Base-by-base conservation (phyloP, 2,113 vertebrate genomes). In the Hypocryptadius cinnamomeus region DNA sequence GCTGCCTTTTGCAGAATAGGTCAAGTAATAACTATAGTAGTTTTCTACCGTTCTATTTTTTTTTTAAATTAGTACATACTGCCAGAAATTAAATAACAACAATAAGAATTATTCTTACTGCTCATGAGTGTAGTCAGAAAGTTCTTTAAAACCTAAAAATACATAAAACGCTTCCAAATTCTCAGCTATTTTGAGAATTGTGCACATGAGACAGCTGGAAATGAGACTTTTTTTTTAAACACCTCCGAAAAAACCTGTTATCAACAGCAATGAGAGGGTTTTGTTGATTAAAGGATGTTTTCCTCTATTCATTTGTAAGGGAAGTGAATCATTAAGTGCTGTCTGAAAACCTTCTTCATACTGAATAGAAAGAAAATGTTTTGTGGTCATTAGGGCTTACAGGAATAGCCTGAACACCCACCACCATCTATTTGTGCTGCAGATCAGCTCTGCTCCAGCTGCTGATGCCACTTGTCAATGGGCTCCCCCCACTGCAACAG, bases 271-370 rank as follows among this genome's bases (percentile, higher is more conserved):
- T 15, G 20, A 60, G 71, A 89, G 35, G 4, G 19, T 28, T 89
- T 78, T 89, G 42, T 86, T 90, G 88, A 92, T 94, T 88, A 87
- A 79, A 79, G 69, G 48, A 60, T 64, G 31, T 85, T 92, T 90
- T 84, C 83, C 39, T 50, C 73, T 65, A 45, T 35, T 89, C 61
- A 77, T 87, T 85, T 79, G 27, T 89, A 77, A 77, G 39, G 78
- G 70, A 91, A 93, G 56, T 42, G 64, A 87, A 53, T 89, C 63
- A 87, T 89, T 82, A 87, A 73, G 63, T 11, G 11, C 40, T n/a
- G 66, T 61, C 79, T 95, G 65, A 89, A 89, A 94, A 44, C 31
- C 13, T 13, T 27, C 61, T 79, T 90, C 25, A 10, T 45, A 25
- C 9, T 50, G 45, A 79, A 72, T 40, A 35, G 70, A 54, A 68